A percentile compares a stretch with the other conserved stretches of the same genome.
These are phyloP conservation scores for Thymelicus sylvestris DNA, from an alignment of 2,888 invertebrate genomes.

Conservation along the genomic window DNA sequence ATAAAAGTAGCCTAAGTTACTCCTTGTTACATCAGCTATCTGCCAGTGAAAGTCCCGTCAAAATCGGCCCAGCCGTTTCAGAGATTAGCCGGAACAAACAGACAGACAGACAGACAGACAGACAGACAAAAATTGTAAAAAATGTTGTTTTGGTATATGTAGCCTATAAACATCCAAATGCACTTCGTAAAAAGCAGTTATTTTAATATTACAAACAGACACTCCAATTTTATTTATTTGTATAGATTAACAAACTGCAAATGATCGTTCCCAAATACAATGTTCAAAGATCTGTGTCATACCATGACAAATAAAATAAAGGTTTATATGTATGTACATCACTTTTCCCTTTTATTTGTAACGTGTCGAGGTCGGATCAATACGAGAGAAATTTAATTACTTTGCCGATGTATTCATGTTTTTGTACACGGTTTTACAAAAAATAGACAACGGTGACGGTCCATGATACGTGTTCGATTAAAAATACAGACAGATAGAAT, in stretches of 20 bases:
- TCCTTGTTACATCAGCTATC: too few species aligned
- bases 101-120: too few species aligned
- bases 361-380: not conserved
- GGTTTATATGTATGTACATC: not conserved
- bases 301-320: slow-evolving; percentile 4
- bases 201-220: too few species aligned
- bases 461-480: not conserved
- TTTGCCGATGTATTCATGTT: not conserved
- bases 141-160: too few species aligned
- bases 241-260: not conserved
- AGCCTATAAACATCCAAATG: too few species aligned
- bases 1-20: too few species aligned
- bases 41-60: too few species aligned
- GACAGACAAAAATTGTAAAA: too few species aligned
- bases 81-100: too few species aligned
- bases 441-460: not conserved
- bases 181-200: too few species aligned
- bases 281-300: not conserved
- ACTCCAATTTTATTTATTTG: too few species aligned
- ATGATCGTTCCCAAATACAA: not conserved
- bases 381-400: slow-evolving; percentile 22
- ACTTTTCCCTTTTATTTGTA: slow-evolving; percentile 4
- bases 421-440: not conserved
- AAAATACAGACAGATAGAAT: not conserved
- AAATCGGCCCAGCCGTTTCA: too few species aligned